Evolutionary conservation across 92 coral and sea anemone genomes (phyloP).

Genomic region (Chrysogorgia sp.): DNA sequence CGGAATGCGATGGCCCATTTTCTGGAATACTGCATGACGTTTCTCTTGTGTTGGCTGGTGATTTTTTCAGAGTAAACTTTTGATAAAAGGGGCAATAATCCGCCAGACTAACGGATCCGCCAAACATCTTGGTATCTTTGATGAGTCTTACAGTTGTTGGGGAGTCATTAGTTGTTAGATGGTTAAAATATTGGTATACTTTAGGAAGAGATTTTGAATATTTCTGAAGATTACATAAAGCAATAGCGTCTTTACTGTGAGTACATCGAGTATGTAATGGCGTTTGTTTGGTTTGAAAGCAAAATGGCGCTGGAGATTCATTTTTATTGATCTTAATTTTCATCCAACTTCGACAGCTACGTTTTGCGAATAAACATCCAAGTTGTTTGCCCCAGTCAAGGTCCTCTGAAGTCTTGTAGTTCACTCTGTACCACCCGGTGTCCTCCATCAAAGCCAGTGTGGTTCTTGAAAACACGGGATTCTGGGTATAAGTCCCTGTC

Average conservation of each 20-base stretch:
- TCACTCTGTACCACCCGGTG: conserved; percentile 94
- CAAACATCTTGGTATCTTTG: conserved; percentile 79
- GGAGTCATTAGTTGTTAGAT: conserved; percentile 65
- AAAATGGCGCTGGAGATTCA: conserved; percentile 76
- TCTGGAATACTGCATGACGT: conserved; percentile 80
- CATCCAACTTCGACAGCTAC: conserved; percentile 99
- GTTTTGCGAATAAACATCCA: conserved; percentile 87
- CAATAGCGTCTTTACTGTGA: conserved; percentile 89
- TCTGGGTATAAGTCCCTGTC: conserved; percentile 99
- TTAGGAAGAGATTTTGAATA: conserved; percentile 65
- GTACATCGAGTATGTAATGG: conserved; percentile 96
- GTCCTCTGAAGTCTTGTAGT: conserved; percentile 87
- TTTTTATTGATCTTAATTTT: conserved; percentile 65
- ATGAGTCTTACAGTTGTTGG: conserved; percentile 48
- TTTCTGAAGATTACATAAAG: conserved; percentile 86
- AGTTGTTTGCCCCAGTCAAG: conserved; percentile 93
- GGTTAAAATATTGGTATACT: conserved; percentile 93
- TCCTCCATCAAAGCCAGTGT: conserved; percentile 98
- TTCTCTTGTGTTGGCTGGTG: conserved; percentile 76
- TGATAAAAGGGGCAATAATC: conserved; percentile 97
- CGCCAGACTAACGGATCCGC: conserved; percentile 94
- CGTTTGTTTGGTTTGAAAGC: conserved; percentile 78
- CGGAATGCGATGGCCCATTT: conserved; percentile 72
- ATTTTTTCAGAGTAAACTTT: conserved; percentile 84
- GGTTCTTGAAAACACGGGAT: conserved; percentile 91